Evolutionary conservation across 1,140 invertebrate genomes (phyloP), one percentile per base, ranked within the genome.

Genomic region (Ganaspis sp.): DNA sequence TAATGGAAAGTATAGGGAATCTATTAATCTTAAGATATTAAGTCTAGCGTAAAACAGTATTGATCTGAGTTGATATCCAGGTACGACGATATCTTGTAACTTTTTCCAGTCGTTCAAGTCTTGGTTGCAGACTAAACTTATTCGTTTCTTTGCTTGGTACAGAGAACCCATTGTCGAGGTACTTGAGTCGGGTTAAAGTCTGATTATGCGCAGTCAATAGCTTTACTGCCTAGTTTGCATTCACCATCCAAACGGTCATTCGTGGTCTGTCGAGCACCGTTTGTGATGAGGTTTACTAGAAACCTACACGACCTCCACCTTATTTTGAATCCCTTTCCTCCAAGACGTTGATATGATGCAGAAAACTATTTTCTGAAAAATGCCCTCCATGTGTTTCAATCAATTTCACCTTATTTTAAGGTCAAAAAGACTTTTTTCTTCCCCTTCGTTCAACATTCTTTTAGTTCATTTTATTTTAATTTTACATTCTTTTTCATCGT

Each of bases 171-270:
- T 85, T 85, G 82, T 82, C 81, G 77, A 74, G 17, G 72, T 86
- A 83, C 82, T 84, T 82, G 79, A 83, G 70, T 75, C 72, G 70
- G 79, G 81, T 86, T 85, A 84, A 86, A 87, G 81, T 88, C 81
- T 81, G 84, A 87, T 88, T 88, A 87, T 85, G 79, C 80, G 70
- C 77, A 77, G 82, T 86, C 87, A 86, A 86, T 85, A 85, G 81
- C 82, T 87, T 72, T 74, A 38, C 84, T 77, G 79, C 77, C 85
- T 81, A 80, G 85, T 88, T 88, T 85, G 80, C 83, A 88, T 89
- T 87, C 72, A 76, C 78, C 84, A 76, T 79, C 81, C 81, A 85
- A 86, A 85, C 83, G 84, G 75, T 83, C 83, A 86, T 88, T 87
- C 84, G 84, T 77, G 85, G 84, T 87, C 81, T 76, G 81, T 75